Evolutionary conservation across 2,888 invertebrate genomes (phyloP), one percentile per base, ranked within the genome.

Genomic region (Rapana venosa): DNA sequence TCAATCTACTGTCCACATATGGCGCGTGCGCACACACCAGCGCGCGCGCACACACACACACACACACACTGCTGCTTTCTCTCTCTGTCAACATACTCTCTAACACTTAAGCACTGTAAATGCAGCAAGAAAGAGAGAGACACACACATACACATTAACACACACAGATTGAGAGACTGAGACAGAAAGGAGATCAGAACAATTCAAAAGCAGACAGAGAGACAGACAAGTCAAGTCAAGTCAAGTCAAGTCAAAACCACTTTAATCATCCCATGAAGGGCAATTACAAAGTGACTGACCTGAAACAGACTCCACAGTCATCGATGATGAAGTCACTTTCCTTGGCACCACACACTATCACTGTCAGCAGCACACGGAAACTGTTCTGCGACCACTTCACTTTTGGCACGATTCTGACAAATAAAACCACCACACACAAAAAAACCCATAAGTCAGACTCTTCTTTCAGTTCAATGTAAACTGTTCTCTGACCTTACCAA

Each of bases 311-410:
- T 30, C 81, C 77, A 20, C 87, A 81, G 1, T 85, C 77, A 13
- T 84, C 86, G 61, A 92, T 90, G 26, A 30, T 88, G 85, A 93
- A 92, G 56, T 92, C 87, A 15, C 92, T 88, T 1, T 88, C 84
- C 0, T 88, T 86, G 0, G 93, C 93, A n/a, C 93, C 92, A 36
- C 89, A 91, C 5, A 95, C 92, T 36, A 93, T 91, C 26, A 95
- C 92, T 22, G 90, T 93, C 56, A 95, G 90, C 70, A 93, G 88
- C 1, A 94, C 91, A 56, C 92, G 88, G 90, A 93, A 94, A 20
- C 92, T 92, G 90, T 93, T 94, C 93, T 95, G 94, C n/a, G 92
- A 92, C 95, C 95, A 95, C 58, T 85, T 86, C 47, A 89, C 85
- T 17, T 22, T 17, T 0, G 87, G 87, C 26, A 13, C 26, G 0